Evolutionary conservation across 2,797 vertebrate species (phyloP).

Genomic region (Podargus strigoides): DNA sequence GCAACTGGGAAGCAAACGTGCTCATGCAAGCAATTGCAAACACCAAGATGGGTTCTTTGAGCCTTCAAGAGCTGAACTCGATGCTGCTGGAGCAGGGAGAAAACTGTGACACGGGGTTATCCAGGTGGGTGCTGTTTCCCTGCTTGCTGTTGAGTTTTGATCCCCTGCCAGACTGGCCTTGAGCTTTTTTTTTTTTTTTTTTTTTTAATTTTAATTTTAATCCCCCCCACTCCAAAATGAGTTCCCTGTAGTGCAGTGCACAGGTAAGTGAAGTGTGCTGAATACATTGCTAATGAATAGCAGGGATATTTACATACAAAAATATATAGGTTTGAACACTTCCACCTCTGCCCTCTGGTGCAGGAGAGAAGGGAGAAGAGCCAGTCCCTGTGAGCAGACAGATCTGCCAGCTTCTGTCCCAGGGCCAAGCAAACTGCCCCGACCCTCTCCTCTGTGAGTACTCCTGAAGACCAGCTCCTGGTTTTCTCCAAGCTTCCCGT

Average conservation of each 20-base stretch:
- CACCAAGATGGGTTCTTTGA: accelerated
- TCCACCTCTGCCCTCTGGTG: background rate
- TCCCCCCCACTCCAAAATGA: background rate
- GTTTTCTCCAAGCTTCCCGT: background rate
- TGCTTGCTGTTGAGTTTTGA: background rate
- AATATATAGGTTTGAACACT: background rate
- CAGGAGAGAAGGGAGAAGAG: background rate
- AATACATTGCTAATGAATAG: conserved; percentile 1
- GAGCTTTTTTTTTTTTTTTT: background rate
- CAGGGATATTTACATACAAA: conserved; percentile 53
- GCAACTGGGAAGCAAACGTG: background rate
- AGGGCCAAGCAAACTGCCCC: background rate
- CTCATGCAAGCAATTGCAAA: background rate
- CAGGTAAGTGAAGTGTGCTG: background rate
- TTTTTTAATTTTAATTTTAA: background rate
- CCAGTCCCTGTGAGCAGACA: background rate
- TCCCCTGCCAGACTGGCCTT: background rate
- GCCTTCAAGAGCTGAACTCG: background rate
- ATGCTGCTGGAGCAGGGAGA: background rate
- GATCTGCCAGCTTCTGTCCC: background rate
- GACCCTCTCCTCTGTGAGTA: background rate
- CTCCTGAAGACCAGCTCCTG: background rate
- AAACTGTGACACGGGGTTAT: background rate
- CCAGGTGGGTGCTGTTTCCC: background rate
- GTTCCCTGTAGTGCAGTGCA: conserved; percentile 11